Evolutionary conservation across 2,797 vertebrate genomes (phyloP), one percentile per base, ranked within the genome.

Genomic region (Tenualosa ilisha): DNA sequence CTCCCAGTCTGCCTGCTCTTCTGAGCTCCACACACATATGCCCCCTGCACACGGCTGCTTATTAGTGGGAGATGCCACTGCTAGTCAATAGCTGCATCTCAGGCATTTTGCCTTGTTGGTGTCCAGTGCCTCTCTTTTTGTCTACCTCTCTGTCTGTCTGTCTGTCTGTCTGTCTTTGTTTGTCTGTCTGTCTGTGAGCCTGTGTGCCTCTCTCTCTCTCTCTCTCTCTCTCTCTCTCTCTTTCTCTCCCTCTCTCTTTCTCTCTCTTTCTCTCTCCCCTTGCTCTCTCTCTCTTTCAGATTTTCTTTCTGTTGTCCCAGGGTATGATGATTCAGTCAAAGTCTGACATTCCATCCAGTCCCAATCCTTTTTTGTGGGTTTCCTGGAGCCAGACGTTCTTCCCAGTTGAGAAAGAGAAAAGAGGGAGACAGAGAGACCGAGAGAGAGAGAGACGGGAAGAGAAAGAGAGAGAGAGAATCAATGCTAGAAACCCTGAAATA

Each of bases 261-360:
- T 68, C 9, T 68, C 12, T 56, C 51, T 56, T 12, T 20, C 8
- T 59, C 26, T 17, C 50, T 40, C 31, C 31, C 22, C 31, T 37
- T 22, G 15, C n/a, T 22, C 31, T 43, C 5, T 53, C 81, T 83
- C 61, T 40, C 7, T 68, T 50, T 81, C 3, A 15, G 31, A 31
- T 31, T 31, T 31, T 31, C 1, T 81, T 31, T 68, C 24, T 68
- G 26, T 68, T 68, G 63, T 68, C 63, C 7, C 26, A 65, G 7
- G 61, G 61, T 24, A 9, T n/a, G 61, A 65, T 65, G 61, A 65
- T 65, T 65, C 24, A 65, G 61, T 65, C 61, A 65, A n/a, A 61
- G 61, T 65, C 61, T 65, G 61, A 26, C 61, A 65, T 65, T 65
- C n/a, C 24, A 65, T 65, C 24, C 61, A 65, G 11, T 65, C n/a